Conservation (phyloP, 2,888 invertebrate species). For the Erannis defoliaria region DNA sequence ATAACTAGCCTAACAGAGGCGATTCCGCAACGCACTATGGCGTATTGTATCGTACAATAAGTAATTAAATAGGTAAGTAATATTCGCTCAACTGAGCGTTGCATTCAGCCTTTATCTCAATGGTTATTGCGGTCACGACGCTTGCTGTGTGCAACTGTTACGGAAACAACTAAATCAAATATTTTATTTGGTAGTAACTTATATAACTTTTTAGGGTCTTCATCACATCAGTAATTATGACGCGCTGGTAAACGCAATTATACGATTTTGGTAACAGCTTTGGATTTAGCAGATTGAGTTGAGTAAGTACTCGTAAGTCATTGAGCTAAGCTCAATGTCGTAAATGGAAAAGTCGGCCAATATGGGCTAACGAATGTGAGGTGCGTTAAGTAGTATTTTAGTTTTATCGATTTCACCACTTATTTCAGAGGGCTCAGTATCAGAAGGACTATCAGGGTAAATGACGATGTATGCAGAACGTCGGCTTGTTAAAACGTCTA, state of each 20-base stretch:
- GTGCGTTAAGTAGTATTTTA: too few relatives aligned
- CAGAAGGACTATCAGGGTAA: too few relatives aligned
- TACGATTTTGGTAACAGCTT: neutral
- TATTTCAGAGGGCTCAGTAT: too few relatives aligned
- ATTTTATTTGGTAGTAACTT: neutral
- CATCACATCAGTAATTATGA: neutral
- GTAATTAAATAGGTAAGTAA: constrained; percentile 49
- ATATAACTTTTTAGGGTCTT: neutral
- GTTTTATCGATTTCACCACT: too few relatives aligned
- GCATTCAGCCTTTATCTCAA: constrained; percentile 53
- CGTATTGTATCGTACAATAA: constrained; percentile 17
- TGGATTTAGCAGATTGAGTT: neutral
- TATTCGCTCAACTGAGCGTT: constrained; percentile 57
- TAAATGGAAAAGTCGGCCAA: too few relatives aligned
- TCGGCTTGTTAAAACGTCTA: too few relatives aligned
- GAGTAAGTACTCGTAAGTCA: too few relatives aligned
- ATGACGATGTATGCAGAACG: too few relatives aligned
- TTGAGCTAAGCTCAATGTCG: too few relatives aligned
- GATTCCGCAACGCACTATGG: constrained; percentile 41
- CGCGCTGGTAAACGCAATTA: neutral
- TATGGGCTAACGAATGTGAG: too few relatives aligned
- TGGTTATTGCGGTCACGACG: constrained; percentile 56
- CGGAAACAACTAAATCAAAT: constrained; percentile 13
- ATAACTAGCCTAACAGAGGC: constrained; percentile 50
- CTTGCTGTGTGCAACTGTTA: constrained; percentile 31